phyloP scores from a whole-genome alignment of 2,888 invertebrate species.

The Piscicola geometra region DNA sequence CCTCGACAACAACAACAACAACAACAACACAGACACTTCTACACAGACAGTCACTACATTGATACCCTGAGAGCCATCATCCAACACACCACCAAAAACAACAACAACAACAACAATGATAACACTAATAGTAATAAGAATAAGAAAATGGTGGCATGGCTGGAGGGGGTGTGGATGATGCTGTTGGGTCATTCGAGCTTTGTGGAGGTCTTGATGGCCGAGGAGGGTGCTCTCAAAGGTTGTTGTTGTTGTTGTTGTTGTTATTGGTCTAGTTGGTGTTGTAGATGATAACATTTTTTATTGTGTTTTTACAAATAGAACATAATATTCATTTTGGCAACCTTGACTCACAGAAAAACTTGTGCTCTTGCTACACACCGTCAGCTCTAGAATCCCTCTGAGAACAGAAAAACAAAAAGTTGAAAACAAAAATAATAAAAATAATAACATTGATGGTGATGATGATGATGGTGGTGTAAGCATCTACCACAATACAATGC shows the following conservation, averaged over 20 bases:
- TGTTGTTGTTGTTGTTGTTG: not conserved
- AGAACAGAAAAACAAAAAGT: not conserved
- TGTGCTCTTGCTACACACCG: slow-evolving; percentile 13
- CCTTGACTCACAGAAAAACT: slow-evolving; percentile 12
- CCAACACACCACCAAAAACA: too few species aligned
- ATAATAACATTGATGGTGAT: too few species aligned
- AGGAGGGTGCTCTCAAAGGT: not conserved
- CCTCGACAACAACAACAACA: too few species aligned
- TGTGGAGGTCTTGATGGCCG: not conserved
- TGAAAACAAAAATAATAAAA: too few species aligned
- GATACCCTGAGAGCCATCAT: too few species aligned
- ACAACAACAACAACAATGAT: too few species aligned
- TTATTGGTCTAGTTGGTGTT: not conserved
- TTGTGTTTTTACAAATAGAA: not conserved
- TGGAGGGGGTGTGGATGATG: slow-evolving; percentile 1
- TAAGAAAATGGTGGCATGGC: not conserved
- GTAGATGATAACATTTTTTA: not conserved
- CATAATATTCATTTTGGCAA: too few species aligned
- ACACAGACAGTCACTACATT: too few species aligned
- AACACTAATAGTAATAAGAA: too few species aligned
- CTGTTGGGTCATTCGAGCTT: slow-evolving; percentile 26
- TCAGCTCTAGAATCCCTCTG: not conserved
- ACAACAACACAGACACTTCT: too few species aligned
- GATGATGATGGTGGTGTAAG: too few species aligned
- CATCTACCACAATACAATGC: slow-evolving; percentile 63